Evolutionary conservation across 2,888 invertebrate genomes (phyloP), one percentile per base, ranked within the genome.

Genomic region (Drosophila formosana): DNA sequence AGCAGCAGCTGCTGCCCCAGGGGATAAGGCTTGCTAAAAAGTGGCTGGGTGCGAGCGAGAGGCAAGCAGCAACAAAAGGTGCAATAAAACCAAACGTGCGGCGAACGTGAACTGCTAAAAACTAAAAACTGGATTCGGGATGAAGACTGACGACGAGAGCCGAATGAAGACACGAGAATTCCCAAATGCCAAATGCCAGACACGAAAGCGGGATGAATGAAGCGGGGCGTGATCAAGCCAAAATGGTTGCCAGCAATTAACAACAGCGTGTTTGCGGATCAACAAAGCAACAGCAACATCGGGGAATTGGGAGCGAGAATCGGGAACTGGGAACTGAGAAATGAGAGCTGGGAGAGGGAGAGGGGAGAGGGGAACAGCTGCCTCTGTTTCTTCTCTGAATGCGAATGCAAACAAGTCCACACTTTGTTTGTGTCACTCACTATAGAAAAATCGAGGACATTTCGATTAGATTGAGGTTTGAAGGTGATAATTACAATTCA

Each of bases 141-240:
- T 61, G 46, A 65, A 60, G 52, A 49, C 28, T 18, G 18, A 18
- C 18, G 18, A 18, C 60, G 69, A 28, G 53, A 26, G 2, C 18
- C 18, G 37, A 28, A 56, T 28, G 11, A 13, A 9, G 26, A 45
- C 30, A 30, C 7, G 52, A 39, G 13, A n/a, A 18, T 1, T 18
- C 1, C 18, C 18, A 18, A 18, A 18, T 18, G 18, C 18, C 18
- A 18, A 18, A 18, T 18, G 1, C 18, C 18, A 18, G 13, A 3
- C 46, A 45, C 32, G 50, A 34, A 53, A 28, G 60, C 60, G 28
- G 75, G 49, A 55, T 80, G 86, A 83, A 80, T 76, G 84, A 88
- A 71, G 60, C 78, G 66, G 84, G 82, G 83, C 87, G 89, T 88
- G 89, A 84, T 57, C 43, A 52, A 62, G 66, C 69, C 82, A 84